Evolutionary conservation across 2,797 vertebrate genomes (phyloP), one percentile per base, ranked within the genome.

Genomic region (Arnoldichthys spilopterus): DNA sequence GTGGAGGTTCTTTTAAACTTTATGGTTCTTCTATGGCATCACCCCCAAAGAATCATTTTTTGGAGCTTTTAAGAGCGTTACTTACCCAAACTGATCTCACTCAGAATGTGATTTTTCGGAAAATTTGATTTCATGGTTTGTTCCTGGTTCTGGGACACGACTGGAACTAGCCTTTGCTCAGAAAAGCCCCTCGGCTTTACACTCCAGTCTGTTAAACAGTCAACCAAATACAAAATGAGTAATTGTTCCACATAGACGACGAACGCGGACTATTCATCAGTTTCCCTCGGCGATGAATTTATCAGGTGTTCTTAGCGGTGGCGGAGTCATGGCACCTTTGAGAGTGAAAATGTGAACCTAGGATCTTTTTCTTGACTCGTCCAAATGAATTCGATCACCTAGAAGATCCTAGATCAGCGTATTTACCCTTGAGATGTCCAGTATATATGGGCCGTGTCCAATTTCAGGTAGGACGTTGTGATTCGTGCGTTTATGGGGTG

Each of bases 401-500:
- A 30, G 3, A 59, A 15, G 56, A 59, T 30, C 56, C 12, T 30
- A 30, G 26, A 59, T 30, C 15, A 30, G 56, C 16, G 3, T 16
- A 20, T 53, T 53, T 32, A 32, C 30, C 26, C 32, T 30, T 24
- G 49, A 18, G 11, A 37, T 43, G 6, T 12, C 8, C 49, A 53
- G 28, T 45, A 32, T 49, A 34, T 22, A 43, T 8, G 24, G 61
- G 7, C 59, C 49, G 24, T 15, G 59, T 56, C 24, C 69, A 62
- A 28, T 59, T 58, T 45, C 72, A 78, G 76, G 53, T 75, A 20
- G 37, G 2, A 22, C 24, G 71, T 74, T 51, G 76, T 49, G 58
- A 18, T 78, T 32, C 40, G 15, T 30, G 69, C 49, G 45, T 61
- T 28, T 45, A 32, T 32, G 45, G 54, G 63, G 59, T 43, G 53